Evolutionary conservation across 2,797 vertebrate species (phyloP).

Genomic region (Sebastes miniatus): DNA sequence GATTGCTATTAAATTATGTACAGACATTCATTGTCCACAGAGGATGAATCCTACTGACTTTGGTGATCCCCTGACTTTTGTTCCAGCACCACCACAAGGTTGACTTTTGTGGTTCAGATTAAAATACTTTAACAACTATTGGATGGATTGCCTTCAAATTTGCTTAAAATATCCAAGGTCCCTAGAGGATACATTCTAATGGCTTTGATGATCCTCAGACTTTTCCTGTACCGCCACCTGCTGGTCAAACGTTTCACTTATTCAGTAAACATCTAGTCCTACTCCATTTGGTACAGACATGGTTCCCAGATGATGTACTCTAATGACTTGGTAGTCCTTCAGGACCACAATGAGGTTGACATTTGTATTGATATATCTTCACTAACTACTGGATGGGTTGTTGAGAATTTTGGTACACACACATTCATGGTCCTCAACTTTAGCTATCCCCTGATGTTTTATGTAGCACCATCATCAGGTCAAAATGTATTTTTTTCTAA

Average conservation of each 20-base stretch:
- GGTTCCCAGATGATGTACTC: not conserved
- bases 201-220: not conserved
- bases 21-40: not conserved
- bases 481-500: not conserved
- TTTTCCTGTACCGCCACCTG: not conserved
- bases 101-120: not conserved
- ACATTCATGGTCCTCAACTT: not conserved
- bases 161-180: not conserved
- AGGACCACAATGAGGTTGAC: not conserved
- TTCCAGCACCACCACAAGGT: not conserved
- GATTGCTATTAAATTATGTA: accelerated
- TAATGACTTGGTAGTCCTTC: not conserved
- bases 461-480: not conserved
- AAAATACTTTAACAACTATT: not conserved
- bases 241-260: not conserved
- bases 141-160: not conserved
- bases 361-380: not conserved
- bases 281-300: not conserved
- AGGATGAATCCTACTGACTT: not conserved
- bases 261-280: not conserved
- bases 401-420: not conserved
- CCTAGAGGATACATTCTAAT: not conserved
- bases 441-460: not conserved
- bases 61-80: not conserved
- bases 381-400: not conserved